phyloP scores from a whole-genome alignment of 2,888 invertebrate species.

The Aspidiotus destructor region DNA sequence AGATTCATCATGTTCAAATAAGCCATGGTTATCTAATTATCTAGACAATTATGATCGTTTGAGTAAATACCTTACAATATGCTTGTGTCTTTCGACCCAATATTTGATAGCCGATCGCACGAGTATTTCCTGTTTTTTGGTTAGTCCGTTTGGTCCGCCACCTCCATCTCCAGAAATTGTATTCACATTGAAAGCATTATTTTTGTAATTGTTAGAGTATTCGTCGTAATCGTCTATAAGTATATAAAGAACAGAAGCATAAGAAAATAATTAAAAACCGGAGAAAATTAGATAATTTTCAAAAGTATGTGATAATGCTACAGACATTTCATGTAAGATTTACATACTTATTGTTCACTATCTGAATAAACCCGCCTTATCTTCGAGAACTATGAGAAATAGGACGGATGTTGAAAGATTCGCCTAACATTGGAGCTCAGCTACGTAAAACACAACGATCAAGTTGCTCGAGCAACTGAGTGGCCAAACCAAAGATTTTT shows the following conservation, averaged over 20 bases:
- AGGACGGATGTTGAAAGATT: too few relatives aligned
- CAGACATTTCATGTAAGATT: not conserved
- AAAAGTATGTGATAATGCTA: not conserved
- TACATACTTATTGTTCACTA: not conserved
- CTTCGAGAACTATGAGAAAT: too few relatives aligned
- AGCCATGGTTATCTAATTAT: not conserved
- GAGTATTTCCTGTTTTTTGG: conserved; percentile 72
- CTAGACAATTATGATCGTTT: too few relatives aligned
- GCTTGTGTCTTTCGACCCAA: conserved; percentile 82
- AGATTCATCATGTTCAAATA: not conserved
- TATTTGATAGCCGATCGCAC: conserved; percentile 80
- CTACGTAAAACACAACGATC: too few relatives aligned
- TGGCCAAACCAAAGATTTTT: too few relatives aligned
- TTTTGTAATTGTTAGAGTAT: conserved; percentile 16
- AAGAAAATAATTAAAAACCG: not conserved
- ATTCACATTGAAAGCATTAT: conserved; percentile 14
- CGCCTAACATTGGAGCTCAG: too few relatives aligned
- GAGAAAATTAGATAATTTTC: not conserved
- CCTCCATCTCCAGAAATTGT: conserved; percentile 18
- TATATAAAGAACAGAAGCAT: too few relatives aligned
- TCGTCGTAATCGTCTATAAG: conserved; percentile 26
- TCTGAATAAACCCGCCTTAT: too few relatives aligned
- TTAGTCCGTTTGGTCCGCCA: conserved; percentile 66
- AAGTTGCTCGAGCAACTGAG: too few relatives aligned
- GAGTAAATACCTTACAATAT: conserved; percentile 65